These are phyloP conservation scores for Zelleria hepariella DNA, from an alignment of 2,888 invertebrate species.

Conservation along the genomic window DNA sequence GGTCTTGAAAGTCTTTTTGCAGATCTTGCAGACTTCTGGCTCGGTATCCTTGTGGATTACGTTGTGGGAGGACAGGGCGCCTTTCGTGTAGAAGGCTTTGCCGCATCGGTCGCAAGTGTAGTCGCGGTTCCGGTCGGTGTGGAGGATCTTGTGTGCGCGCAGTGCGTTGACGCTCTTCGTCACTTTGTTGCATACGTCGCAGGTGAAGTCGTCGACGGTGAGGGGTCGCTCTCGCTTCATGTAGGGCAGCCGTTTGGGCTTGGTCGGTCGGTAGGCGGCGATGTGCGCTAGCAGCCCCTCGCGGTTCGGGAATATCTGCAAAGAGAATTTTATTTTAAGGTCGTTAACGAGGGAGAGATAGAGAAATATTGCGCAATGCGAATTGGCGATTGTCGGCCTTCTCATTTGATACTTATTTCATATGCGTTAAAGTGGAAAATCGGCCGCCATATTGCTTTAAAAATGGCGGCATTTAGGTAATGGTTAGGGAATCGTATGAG, in stretches of 20 bases:
- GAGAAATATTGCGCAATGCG: no score
- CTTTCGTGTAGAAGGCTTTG: constrained; percentile 12
- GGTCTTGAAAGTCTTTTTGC: constrained; percentile 5
- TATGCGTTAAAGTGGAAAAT: no score
- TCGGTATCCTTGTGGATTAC: constrained; percentile 7
- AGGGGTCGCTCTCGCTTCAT: not conserved
- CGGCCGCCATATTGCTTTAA: no score
- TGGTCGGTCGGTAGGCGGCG: constrained; percentile 6
- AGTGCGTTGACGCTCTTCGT: not conserved
- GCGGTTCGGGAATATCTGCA: constrained; percentile 11
- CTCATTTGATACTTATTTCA: no score
- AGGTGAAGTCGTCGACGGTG: constrained; percentile 11
- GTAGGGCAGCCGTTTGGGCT: constrained; percentile 6
- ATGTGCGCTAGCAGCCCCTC: constrained; percentile 6
- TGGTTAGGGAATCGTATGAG: no score
- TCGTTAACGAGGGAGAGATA: no score
- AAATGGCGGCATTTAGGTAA: no score
- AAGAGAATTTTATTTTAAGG: not conserved
- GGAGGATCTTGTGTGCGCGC: constrained; percentile 59
- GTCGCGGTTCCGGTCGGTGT: constrained; percentile 31
- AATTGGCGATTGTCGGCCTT: no score
- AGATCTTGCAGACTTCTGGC: constrained; percentile 9
- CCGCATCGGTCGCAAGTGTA: constrained; percentile 14
- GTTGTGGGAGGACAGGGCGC: not conserved
- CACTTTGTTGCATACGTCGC: constrained; percentile 9